Base-by-base conservation (phyloP, 2,888 invertebrate genomes). In the Suillia variegata region DNA sequence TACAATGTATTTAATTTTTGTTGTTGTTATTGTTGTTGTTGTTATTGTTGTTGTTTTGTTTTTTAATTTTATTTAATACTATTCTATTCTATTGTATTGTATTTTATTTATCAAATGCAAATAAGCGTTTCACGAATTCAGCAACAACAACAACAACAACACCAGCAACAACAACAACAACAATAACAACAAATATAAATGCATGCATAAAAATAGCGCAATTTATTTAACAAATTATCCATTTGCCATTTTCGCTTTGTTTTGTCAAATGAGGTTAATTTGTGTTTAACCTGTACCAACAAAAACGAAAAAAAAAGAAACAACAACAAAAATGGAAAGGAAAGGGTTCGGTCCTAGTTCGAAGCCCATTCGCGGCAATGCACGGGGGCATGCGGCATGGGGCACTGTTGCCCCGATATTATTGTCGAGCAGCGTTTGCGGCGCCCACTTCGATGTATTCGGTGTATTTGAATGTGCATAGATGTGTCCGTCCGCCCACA, bases 261-360 rank as follows among this genome's bases (percentile, higher is more conserved):
- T 78, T 76, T 79, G 73, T 76, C 77, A 78, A 80, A 79, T 80
- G 79, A 79, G 79, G 79, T 79, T 79, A 80, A 78, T 77, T 78
- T 77, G 77, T 69, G 76, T 73, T 71, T 72, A 70, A 77, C 70
- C 70, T 67, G 68, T n/a, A n/a, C n/a, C n/a, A n/a, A n/a, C n/a
- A n/a, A n/a, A n/a, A n/a, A n/a, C n/a, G n/a, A n/a, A n/a, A n/a
- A n/a, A n/a, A n/a, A n/a, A n/a, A n/a, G n/a, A n/a, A n/a, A n/a
- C n/a, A n/a, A n/a, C n/a, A n/a, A n/a, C n/a, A n/a, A n/a, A n/a
- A n/a, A n/a, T n/a, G n/a, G n/a, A n/a, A n/a, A n/a, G n/a, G n/a
- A n/a, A n/a, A n/a, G n/a, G n/a, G n/a, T n/a, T n/a, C n/a, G n/a
- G n/a, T n/a, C n/a, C n/a, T n/a, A n/a, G n/a, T n/a, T n/a, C n/a